phyloP scores from a whole-genome alignment of 92 coral and sea anemone genomes.

The Micromussa lordhowensis region DNA sequence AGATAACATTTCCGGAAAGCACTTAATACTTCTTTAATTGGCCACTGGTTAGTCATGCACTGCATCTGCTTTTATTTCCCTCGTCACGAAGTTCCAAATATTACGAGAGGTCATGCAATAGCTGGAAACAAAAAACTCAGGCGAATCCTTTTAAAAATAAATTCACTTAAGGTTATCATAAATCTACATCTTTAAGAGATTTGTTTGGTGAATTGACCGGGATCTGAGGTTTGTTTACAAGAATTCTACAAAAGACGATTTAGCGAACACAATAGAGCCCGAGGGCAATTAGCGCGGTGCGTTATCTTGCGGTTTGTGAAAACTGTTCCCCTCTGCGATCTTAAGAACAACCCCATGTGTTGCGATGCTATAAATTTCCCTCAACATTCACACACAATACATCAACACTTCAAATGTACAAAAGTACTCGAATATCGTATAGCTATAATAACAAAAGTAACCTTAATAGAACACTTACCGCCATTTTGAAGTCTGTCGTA shows the following conservation, averaged over 20 bases:
- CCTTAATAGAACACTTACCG: constrained; percentile 55
- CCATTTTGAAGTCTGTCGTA: constrained; percentile 55
- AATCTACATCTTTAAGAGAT: not conserved
- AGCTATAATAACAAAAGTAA: not conserved
- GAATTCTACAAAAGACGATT: constrained; percentile 22
- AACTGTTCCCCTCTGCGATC: constrained; percentile 5
- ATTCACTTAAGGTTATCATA: not conserved
- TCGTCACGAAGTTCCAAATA: not conserved
- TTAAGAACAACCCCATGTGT: not conserved
- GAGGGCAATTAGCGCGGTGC: not conserved
- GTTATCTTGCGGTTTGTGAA: not conserved
- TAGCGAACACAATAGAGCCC: not conserved
- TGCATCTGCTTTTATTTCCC: not conserved
- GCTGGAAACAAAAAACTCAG: not conserved
- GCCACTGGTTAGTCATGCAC: not conserved
- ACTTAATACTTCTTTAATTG: constrained; percentile 10
- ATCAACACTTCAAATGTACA: constrained; percentile 6
- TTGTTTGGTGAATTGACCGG: constrained; percentile 22
- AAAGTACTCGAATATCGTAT: constrained; percentile 2
- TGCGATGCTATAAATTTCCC: not conserved
- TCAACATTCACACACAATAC: not conserved
- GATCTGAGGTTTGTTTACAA: constrained; percentile 5
- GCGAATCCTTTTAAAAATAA: not conserved
- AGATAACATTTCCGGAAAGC: not conserved
- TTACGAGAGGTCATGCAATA: not conserved